These are phyloP conservation scores for Podotricha telesiphe DNA, from an alignment of 2,888 invertebrate genomes.

Conservation along the genomic window DNA sequence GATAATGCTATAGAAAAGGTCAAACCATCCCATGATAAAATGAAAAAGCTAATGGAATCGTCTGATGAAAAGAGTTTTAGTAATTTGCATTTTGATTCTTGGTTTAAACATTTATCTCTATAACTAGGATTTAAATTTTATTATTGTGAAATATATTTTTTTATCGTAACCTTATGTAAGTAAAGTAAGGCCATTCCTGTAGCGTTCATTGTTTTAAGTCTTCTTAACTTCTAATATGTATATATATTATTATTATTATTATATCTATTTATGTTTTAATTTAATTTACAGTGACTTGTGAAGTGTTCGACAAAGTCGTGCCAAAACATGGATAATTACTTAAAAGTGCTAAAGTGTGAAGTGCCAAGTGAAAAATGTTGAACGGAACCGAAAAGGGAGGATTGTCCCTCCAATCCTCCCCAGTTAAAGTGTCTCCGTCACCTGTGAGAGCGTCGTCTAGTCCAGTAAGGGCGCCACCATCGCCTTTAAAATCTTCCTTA, in stretches of 20 bases:
- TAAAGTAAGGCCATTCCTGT: neutral
- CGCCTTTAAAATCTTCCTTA: conserved; percentile 72
- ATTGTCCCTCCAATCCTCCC: conserved; percentile 69
- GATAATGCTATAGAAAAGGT: conserved; percentile 12
- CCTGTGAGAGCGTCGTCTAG: conserved; percentile 72
- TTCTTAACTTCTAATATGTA: too few species aligned
- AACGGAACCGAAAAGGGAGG: conserved; percentile 71
- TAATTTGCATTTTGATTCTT: conserved; percentile 32
- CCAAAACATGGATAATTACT: conserved; percentile 15
- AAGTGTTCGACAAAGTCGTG: conserved; percentile 6
- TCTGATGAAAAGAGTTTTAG: conserved; percentile 24
- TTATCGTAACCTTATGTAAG: neutral
- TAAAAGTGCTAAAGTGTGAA: conserved; percentile 28
- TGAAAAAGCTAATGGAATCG: conserved; percentile 21
- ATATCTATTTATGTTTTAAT: too few species aligned
- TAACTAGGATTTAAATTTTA: neutral
- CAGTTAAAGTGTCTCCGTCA: conserved; percentile 59
- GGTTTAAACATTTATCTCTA: conserved; percentile 3
- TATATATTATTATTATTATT: too few species aligned
- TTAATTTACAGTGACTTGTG: neutral
- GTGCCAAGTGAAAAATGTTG: conserved; percentile 58
- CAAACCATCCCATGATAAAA: conserved; percentile 17
- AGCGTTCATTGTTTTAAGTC: too few species aligned
- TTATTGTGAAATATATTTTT: neutral
- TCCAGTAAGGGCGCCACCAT: conserved; percentile 69